Evolutionary conservation across 2,797 vertebrate species (phyloP), one percentile per base, ranked within the genome.

Genomic region (Crenichthys baileyi): DNA sequence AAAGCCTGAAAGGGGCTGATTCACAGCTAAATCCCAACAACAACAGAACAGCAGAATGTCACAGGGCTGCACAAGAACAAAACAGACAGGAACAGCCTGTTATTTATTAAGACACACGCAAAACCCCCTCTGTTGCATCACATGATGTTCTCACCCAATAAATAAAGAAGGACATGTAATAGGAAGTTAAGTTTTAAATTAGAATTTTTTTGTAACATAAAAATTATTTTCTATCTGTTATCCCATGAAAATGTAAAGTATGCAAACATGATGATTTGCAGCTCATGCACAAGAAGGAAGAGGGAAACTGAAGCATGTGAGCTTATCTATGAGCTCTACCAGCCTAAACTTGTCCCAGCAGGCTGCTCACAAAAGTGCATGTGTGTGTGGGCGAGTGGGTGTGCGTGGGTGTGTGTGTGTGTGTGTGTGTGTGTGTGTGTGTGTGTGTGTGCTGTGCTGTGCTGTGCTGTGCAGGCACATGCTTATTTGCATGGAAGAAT

Each of bases 161-260:
- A 72, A 68, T 24, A 75, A 82, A 76, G 68, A 77, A 9, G 20
- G 36, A 72, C 29, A 80, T 79, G 77, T 58, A 15, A 58, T 6
- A 13, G 20, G 20, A 67, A 39, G 63, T 67, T 67, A 2, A 41
- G 36, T 8, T 24, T 24, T 24, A 12, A 4, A 9, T 67, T 41
- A 36, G 8, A 22, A 24, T 74, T 75, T 78, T 75, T 84, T 83
- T 90, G 83, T 53, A 73, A 36, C 11, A 56, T 74, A 76, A 85
- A 74, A 73, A 73, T 76, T 55, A 73, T 77, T 84, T 67, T 78
- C 89, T 79, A 84, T 89, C 90, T 83, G 76, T 85, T 90, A 90
- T 88, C 78, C 73, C 80, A 51, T 82, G 92, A 91, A 93, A 95
- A 96, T 95, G 94, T 93, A 94, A 95, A 88, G 83, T 84, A 84